Percentiles rank a stretch among this genome's conserved stretches.
phyloP scores from a whole-genome alignment of 2,888 invertebrate genomes.

The Glaucopsyche alexis region DNA sequence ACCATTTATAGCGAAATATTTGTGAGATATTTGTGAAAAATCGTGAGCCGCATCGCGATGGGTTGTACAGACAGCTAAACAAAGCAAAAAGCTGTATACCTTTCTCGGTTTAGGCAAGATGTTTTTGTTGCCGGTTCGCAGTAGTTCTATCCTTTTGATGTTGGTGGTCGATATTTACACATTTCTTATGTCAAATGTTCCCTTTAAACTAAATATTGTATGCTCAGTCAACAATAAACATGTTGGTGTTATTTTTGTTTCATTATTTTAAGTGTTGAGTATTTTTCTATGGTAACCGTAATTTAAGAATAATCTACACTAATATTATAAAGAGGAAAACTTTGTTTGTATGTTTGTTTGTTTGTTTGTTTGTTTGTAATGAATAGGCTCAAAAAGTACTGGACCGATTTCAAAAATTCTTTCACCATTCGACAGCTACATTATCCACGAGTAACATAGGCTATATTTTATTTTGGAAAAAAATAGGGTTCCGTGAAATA shows the following conservation, averaged over 20 bases:
- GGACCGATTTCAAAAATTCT: too few species aligned
- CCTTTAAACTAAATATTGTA: background rate
- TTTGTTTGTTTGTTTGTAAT: too few species aligned
- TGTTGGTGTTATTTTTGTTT: background rate
- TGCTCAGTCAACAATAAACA: background rate
- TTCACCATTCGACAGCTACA: too few species aligned
- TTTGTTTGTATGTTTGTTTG: too few species aligned
- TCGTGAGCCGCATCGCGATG: constrained; percentile 36
- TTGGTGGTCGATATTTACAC: constrained; percentile 27
- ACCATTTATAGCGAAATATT: constrained; percentile 29
- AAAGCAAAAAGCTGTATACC: constrained; percentile 34
- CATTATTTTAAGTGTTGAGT: too few species aligned
- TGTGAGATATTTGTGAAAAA: constrained; percentile 32
- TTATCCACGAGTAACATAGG: too few species aligned
- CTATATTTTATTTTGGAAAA: too few species aligned
- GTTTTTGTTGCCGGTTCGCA: constrained; percentile 33
- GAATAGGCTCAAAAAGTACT: too few species aligned
- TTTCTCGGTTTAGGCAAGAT: constrained; percentile 31
- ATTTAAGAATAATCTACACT: too few species aligned
- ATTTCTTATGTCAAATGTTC: constrained; percentile 20
- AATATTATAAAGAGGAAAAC: too few species aligned
- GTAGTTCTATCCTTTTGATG: constrained; percentile 34
- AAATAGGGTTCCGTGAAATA: too few species aligned
- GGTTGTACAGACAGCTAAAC: constrained; percentile 33
- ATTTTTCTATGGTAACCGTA: too few species aligned